Base-by-base conservation (phyloP, 2,797 vertebrate species). In the Epinephelus awoara region DNA sequence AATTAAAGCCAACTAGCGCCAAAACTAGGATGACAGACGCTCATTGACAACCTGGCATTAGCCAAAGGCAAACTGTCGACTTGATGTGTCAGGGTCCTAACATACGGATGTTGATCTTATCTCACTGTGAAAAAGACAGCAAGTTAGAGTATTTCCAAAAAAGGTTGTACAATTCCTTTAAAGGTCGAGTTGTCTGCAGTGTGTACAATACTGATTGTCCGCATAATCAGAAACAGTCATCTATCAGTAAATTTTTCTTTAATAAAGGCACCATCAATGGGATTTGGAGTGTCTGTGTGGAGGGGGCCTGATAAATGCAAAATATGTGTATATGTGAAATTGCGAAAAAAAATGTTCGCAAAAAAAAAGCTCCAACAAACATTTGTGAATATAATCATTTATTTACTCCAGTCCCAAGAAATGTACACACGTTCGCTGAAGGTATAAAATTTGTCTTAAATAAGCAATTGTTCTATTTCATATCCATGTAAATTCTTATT, bases 371-470 rank as follows among this genome's bases (percentile, higher is more conserved):
- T 77, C 10, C 23, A 34, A 67, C 1, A 27, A 50, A 12, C 6
- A 1, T 29, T 2, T 69, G 61, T 74, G 71, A 91, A 93, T 90
- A 91, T 80, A 91, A 80, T 88, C 54, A 79, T 93, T 93, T 92
- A 92, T 93, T 93, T 81, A 75, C 61, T 89, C 71, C 73, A 87
- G 68, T 90, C 46, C 62, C 44, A 84, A 71, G 54, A 92, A 89
- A 92, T 90, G 55, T 89, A 90, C 86, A 92, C 62, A 0, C 64
- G 58, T 77, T 86, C 82, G 88, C 72, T 86, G 55, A 81, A 87
- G 55, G 84, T 93, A 92, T 80, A 93, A 92, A 91, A 92, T 83
- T 46, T 85, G 8, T 86, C 71, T 91, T 93, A 93, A 92, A 92
- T 92, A 93, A 90, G 68, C 54, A 72, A 63, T 59, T 83, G 72